Base-by-base conservation (phyloP, 2,113 vertebrate species). In the Cryptoleucopteryx plumbea region DNA sequence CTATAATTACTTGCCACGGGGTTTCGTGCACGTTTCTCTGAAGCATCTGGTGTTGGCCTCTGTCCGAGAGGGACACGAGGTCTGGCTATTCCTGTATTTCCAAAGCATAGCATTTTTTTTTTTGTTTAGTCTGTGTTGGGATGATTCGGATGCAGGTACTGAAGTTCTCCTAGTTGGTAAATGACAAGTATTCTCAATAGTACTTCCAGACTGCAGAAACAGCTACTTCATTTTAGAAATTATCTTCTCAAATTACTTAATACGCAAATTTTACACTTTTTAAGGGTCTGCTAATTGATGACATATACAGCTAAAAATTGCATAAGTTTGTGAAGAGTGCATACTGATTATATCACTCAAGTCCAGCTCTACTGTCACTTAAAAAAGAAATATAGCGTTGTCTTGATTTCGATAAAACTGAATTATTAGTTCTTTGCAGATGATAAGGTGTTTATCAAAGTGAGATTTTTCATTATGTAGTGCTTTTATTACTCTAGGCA, bases 201-300 rank as follows among this genome's bases (percentile, higher is more conserved):
- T 48, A 66, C 53, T 83, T 92, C 58, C 43, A 81, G 85, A 48
- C 7, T 68, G 68, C 55, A 89, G 75, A 90, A 92, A 0, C 56
- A 65, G 27, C 42, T 67, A 78, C 61, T 96, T 95, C 55, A 63
- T 90, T 95, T 95, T 82, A 86, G 80, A 94, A 93, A 63, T 79
- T 31, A 63, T 34, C 50, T 77, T 72, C 67, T 66, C 62, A 25
- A 84, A 59, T 95, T 78, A 42, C 59, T 71, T 78, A 73, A 82
- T 63, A 42, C 19, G 21, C 59, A 29, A 61, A 20, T 70, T 78
- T 83, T 59, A 38, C 38, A 40, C 31, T 68, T 47, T 78, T 75
- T 45, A 72, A 94, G 47, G 25, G 15, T 84, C 68, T 89, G 3
- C 47, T 82, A 85, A 91, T 65, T 75, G 77, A 78, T 70, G 61